Evolutionary conservation across 2,797 vertebrate genomes (phyloP).

Genomic region (Rhinophrynus dorsalis): DNA sequence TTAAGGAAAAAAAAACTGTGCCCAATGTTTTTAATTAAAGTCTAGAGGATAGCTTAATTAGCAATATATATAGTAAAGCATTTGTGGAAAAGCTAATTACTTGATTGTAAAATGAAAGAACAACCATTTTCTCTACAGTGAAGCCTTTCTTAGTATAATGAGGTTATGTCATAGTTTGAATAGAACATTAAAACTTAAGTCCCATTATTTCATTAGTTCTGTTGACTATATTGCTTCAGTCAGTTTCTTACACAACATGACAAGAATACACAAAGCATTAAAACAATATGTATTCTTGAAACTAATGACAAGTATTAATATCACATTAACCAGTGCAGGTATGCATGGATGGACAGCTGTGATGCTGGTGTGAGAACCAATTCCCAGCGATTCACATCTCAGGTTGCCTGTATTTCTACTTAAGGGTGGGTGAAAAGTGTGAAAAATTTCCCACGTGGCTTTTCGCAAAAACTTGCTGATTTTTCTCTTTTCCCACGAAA

Average conservation of each 20-base stretch:
- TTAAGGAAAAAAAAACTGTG: constrained; percentile 5
- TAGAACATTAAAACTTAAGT: constrained; percentile 65
- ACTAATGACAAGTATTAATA: too few relatives aligned
- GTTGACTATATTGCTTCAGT: constrained; percentile 59
- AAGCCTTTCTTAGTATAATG: constrained; percentile 66
- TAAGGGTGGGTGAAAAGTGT: too few relatives aligned
- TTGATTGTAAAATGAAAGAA: constrained; percentile 70
- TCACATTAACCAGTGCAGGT: too few relatives aligned
- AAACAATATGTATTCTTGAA: too few relatives aligned
- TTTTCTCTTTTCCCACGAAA: too few relatives aligned
- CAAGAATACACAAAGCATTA: constrained; percentile 58
- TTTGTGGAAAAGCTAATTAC: constrained; percentile 67
- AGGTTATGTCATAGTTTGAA: constrained; percentile 67
- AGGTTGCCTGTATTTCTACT: too few relatives aligned
- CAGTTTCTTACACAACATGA: constrained; percentile 52
- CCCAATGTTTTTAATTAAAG: constrained; percentile 63
- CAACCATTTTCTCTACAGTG: constrained; percentile 63
- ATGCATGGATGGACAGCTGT: too few relatives aligned
- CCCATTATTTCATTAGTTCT: constrained; percentile 55
- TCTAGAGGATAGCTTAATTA: constrained; percentile 62
- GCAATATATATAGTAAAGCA: constrained; percentile 58
- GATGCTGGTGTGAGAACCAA: too few relatives aligned
- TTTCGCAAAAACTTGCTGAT: too few relatives aligned
- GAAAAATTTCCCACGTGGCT: too few relatives aligned
- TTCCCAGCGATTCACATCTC: too few relatives aligned